phyloP scores from a whole-genome alignment of 2,888 invertebrate genomes.

The Clusia tigrina region DNA sequence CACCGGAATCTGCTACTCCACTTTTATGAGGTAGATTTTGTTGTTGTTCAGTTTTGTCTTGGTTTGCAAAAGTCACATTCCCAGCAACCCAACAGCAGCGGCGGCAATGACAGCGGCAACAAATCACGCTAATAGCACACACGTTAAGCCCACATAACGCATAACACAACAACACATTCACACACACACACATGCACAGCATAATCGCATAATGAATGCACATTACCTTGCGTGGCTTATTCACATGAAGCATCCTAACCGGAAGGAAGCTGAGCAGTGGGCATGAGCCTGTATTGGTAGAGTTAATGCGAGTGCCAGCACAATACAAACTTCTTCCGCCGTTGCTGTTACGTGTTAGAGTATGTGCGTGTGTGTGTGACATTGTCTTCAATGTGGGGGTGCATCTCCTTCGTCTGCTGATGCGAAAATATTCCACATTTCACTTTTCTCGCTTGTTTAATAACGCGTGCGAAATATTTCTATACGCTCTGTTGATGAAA shows the following conservation, averaged over 20 bases:
- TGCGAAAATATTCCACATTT: not conserved
- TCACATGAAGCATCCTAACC: not conserved
- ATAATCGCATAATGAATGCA: conserved; percentile 6
- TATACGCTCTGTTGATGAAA: conserved; percentile 1
- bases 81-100: not conserved
- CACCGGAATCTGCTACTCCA: conserved; percentile 1
- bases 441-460: not conserved
- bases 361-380: not conserved
- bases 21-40: not conserved
- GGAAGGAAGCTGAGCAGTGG: not conserved
- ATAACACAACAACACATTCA: not conserved
- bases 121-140: conserved; percentile 52
- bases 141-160: not conserved
- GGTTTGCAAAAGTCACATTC: not conserved
- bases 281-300: not conserved
- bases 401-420: not conserved
- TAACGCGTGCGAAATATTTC: conserved; percentile 3
- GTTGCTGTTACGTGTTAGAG: not conserved
- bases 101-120: conserved; percentile 30
- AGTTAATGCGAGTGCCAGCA: not conserved
- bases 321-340: not conserved
- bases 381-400: not conserved
- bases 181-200: not conserved
- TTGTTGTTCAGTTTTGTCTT: too few species aligned
- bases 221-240: not conserved